Conservation (phyloP, 2,797 vertebrate genomes). For the Dendrocincla tyrannina region DNA sequence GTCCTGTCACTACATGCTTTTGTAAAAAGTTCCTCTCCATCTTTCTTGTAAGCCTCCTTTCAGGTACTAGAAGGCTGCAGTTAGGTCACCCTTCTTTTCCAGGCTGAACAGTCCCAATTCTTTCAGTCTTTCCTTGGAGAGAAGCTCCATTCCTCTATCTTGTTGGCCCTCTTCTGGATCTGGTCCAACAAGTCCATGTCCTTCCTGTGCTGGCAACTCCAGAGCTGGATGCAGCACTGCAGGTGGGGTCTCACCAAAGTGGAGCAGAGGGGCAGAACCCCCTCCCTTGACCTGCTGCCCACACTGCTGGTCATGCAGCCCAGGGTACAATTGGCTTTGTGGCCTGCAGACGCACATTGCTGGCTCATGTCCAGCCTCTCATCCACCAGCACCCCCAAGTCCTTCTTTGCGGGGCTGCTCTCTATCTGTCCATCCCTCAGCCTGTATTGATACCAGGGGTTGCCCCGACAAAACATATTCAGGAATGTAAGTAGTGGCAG, state of each 20-base stretch:
- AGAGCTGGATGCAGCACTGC: not conserved
- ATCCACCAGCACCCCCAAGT: not conserved
- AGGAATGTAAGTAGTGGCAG: rapidly evolving
- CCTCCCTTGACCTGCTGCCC: not conserved
- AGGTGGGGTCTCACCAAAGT: not conserved
- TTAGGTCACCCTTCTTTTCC: not conserved
- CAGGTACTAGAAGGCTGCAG: not conserved
- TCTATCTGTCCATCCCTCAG: not conserved
- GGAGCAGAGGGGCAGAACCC: not conserved
- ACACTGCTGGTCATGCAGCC: rapidly evolving
- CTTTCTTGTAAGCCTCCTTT: not conserved
- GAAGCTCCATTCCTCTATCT: not conserved
- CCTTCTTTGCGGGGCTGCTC: not conserved
- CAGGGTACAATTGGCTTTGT: rapidly evolving
- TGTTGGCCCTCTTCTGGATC: not conserved
- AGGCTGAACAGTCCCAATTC: not conserved
- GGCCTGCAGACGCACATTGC: not conserved
- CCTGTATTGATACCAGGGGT: not conserved
- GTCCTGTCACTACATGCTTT: not conserved
- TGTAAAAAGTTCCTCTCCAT: not conserved
- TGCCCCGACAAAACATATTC: not conserved
- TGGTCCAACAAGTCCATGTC: rapidly evolving
- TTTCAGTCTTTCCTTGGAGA: not conserved
- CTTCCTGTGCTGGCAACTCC: not conserved
- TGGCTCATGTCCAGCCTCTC: not conserved